Evolutionary conservation across 2,113 vertebrate genomes (phyloP).

Genomic region (Chaetura pelagica): DNA sequence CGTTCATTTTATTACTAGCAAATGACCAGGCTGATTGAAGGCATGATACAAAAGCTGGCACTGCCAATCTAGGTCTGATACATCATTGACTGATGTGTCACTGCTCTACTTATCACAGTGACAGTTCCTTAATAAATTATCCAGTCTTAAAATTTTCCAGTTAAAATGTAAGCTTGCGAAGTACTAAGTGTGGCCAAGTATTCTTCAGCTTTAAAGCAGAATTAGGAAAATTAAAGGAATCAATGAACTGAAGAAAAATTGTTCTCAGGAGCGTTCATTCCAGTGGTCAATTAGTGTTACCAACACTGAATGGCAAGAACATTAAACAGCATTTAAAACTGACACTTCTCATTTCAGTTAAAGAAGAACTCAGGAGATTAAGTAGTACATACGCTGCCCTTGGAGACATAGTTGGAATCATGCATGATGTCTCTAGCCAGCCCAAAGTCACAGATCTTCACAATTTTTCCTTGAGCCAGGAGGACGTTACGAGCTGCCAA

Average conservation of each 20-base stretch:
- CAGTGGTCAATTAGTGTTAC: background rate
- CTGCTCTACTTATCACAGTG: background rate
- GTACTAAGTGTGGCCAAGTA: background rate
- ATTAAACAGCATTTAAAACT: background rate
- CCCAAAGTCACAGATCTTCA: constrained; percentile 99
- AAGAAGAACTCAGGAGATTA: background rate
- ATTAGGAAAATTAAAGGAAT: background rate
- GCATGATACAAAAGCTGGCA: background rate
- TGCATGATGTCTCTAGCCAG: constrained; percentile 99
- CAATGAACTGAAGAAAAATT: constrained; percentile 14
- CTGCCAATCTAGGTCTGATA: background rate
- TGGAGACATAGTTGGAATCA: constrained; percentile 98
- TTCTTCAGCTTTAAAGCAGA: background rate
- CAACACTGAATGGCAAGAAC: background rate
- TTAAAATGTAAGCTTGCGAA: background rate
- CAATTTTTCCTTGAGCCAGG: constrained; percentile 96
- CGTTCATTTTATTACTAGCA: background rate
- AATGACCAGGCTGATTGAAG: background rate
- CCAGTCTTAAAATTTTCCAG: background rate
- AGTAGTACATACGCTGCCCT: constrained; percentile 91
- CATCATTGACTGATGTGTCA: background rate
- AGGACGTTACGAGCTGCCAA: constrained; percentile 97
- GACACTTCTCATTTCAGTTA: background rate
- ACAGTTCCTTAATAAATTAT: background rate
- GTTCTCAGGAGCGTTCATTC: background rate